These are phyloP conservation scores for Anoncus sp. DNA, from an alignment of 2,888 invertebrate species.

Conservation along the genomic window DNA sequence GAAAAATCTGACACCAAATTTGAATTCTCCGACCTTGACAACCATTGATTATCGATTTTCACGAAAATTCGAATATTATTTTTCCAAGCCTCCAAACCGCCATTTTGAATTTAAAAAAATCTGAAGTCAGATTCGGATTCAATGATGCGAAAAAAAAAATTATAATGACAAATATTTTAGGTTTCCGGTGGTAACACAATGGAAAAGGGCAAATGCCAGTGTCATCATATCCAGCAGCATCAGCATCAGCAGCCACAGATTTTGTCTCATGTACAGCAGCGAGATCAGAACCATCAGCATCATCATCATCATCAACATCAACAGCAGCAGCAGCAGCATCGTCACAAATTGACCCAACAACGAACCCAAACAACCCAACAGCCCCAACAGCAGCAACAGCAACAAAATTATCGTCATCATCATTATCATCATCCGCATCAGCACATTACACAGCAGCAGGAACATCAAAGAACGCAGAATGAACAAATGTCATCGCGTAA, in stretches of 20 bases:
- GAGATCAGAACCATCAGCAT: conserved; percentile 76
- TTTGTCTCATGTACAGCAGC: conserved; percentile 67
- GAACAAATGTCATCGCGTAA: conserved; percentile 45
- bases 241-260: conserved; percentile 63
- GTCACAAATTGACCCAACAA: conserved; percentile 33
- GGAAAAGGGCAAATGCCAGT: conserved; percentile 79
- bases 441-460: conserved; percentile 70
- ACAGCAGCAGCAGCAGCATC: conserved; percentile 51
- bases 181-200: conserved; percentile 64
- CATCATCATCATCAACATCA: conserved; percentile 51
- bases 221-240: conserved; percentile 77
- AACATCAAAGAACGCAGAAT: conserved; percentile 41
- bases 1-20: too few species aligned
- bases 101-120: too few species aligned
- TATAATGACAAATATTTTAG: too few species aligned
- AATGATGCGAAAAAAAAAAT: too few species aligned
- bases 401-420: conserved; percentile 61
- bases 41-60: too few species aligned
- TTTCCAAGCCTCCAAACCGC: too few species aligned
- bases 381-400: conserved; percentile 40
- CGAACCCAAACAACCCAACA: conserved; percentile 46
- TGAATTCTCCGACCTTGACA: neutral
- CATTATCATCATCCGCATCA: conserved; percentile 66
- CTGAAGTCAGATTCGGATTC: too few species aligned
- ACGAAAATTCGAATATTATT: too few species aligned